Conservation (phyloP, 2,888 invertebrate genomes). For the Tolmerus cingulatus region DNA sequence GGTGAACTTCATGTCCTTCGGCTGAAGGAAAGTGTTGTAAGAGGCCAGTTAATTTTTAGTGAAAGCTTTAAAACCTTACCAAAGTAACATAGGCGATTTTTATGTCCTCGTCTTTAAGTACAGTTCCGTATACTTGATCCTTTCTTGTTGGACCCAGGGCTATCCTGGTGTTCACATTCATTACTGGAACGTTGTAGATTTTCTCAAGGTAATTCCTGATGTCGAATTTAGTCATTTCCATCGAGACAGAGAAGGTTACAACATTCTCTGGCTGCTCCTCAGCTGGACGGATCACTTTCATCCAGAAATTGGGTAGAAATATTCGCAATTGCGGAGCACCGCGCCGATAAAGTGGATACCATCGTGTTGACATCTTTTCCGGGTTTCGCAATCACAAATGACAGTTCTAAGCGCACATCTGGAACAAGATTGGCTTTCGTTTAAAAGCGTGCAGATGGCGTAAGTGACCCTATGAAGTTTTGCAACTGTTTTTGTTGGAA, state of each 20-base stretch:
- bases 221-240: slow-evolving; percentile 92
- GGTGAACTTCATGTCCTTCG: slow-evolving; percentile 73
- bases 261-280: slow-evolving; percentile 77
- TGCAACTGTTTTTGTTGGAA: background rate
- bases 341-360: slow-evolving; percentile 90
- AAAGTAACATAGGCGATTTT: slow-evolving; percentile 82
- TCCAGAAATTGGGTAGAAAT: slow-evolving; percentile 96
- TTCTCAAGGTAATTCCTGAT: slow-evolving; percentile 93
- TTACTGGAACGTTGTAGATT: slow-evolving; percentile 87
- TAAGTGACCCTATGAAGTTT: background rate
- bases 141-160: slow-evolving; percentile 72
- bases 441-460: background rate
- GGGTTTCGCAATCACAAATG: background rate
- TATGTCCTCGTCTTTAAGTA: slow-evolving; percentile 83
- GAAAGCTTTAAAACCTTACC: slow-evolving; percentile 65
- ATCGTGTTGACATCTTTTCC: slow-evolving; percentile 59
- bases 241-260: slow-evolving; percentile 88
- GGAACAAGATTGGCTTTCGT: background rate
- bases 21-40: slow-evolving; percentile 64
- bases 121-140: slow-evolving; percentile 69
- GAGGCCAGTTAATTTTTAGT: background rate
- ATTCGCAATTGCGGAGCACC: slow-evolving; percentile 94
- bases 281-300: slow-evolving; percentile 83
- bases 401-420: background rate
- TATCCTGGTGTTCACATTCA: slow-evolving; percentile 80